phyloP scores from a whole-genome alignment of 1,140 invertebrate species.

The Colletes latitarsis region DNA sequence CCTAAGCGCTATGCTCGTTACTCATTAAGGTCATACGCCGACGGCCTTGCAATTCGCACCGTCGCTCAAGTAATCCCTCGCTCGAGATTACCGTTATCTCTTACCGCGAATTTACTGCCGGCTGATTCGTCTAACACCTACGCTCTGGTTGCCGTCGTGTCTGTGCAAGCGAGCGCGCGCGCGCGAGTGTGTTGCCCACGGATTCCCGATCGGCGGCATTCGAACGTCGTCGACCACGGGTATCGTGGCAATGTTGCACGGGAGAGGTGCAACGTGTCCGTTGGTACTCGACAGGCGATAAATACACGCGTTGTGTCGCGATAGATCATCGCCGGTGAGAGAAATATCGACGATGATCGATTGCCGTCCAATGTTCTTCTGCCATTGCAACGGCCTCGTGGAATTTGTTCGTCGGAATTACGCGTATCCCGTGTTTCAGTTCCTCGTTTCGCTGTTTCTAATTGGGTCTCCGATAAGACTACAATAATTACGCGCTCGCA shows the following conservation, averaged over 20 bases:
- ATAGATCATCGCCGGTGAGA: background rate
- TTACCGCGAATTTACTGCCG: conserved; percentile 58
- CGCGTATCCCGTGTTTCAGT: background rate
- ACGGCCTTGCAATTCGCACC: conserved; percentile 73
- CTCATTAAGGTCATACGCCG: conserved; percentile 76
- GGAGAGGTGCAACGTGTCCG: conserved; percentile 36
- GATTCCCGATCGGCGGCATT: conserved; percentile 27
- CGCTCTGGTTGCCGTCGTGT: background rate
- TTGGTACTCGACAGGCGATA: background rate
- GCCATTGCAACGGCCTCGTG: background rate
- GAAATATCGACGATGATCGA: conserved; percentile 11
- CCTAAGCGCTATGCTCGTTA: conserved; percentile 66
- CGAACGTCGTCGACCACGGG: conserved; percentile 30
- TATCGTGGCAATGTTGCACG: background rate
- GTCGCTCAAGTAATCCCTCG: conserved; percentile 60
- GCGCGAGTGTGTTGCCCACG: conserved; percentile 14
- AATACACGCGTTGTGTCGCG: background rate
- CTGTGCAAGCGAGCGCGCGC: background rate
- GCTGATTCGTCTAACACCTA: conserved; percentile 55
- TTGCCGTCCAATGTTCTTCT: background rate
- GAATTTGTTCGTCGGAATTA: background rate
- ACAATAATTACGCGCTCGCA: background rate
- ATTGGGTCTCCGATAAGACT: background rate
- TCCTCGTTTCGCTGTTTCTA: background rate
- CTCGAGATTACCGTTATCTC: conserved; percentile 66